These are phyloP conservation scores for Malachius bipustulatus DNA, from an alignment of 2,888 invertebrate species.

Conservation along the genomic window DNA sequence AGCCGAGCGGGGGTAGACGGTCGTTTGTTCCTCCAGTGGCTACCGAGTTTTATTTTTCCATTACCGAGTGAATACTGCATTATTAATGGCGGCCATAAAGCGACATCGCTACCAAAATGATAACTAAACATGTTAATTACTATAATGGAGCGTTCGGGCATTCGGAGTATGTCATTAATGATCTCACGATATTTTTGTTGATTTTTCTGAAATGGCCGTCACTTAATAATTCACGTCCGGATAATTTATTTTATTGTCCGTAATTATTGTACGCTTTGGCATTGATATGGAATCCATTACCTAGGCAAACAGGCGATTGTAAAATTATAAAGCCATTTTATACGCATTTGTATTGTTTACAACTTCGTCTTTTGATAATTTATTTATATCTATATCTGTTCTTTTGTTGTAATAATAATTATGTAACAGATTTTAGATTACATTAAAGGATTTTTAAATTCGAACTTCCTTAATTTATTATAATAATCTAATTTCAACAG, in stretches of 20 bases:
- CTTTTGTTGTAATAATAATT: too few species aligned
- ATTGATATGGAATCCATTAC: too few species aligned
- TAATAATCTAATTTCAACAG: too few species aligned
- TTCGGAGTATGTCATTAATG: conserved; percentile 15
- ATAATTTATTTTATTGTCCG: not conserved
- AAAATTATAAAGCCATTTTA: too few species aligned
- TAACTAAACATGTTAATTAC: conserved; percentile 30
- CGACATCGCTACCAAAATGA: conserved; percentile 27
- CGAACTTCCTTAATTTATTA: too few species aligned
- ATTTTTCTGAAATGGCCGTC: conserved; percentile 3
- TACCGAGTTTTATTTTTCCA: conserved; percentile 26
- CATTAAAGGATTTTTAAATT: too few species aligned
- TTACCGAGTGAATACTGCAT: conserved; percentile 29
- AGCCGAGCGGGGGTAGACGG: conserved; percentile 27
- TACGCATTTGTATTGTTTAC: too few species aligned
- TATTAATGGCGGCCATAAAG: conserved; percentile 29
- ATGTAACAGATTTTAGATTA: too few species aligned
- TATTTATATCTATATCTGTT: too few species aligned
- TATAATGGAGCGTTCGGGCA: conserved; percentile 23
- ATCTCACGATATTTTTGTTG: conserved; percentile 13
- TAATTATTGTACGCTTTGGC: not conserved
- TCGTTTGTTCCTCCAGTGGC: conserved; percentile 27
- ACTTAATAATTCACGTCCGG: conserved; percentile 3
- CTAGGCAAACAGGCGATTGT: too few species aligned
- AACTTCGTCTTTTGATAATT: too few species aligned